phyloP scores from a whole-genome alignment of 2,797 vertebrate species.

The Platalea minor region DNA sequence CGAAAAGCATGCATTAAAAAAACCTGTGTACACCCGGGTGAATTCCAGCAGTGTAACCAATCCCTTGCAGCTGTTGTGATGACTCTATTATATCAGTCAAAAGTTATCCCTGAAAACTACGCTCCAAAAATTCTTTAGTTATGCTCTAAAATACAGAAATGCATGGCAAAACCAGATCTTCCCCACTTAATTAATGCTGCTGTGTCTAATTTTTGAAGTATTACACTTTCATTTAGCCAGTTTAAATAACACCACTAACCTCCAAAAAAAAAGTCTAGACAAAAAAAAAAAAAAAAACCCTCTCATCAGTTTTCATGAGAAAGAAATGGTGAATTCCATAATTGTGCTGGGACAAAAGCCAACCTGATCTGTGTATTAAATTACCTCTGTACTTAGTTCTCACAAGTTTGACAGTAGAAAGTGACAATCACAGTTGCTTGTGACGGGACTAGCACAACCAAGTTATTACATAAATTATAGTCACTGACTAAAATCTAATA shows the following conservation, averaged over 20 bases:
- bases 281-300: background rate
- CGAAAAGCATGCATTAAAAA: slow-evolving; percentile 69
- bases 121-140: slow-evolving; percentile 53
- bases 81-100: slow-evolving; percentile 73
- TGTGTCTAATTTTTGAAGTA: slow-evolving; percentile 40
- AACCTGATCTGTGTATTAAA: slow-evolving; percentile 3
- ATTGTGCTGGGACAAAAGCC: slow-evolving; percentile 27
- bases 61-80: slow-evolving; percentile 81
- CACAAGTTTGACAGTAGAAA: background rate
- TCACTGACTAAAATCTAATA: background rate
- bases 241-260: background rate
- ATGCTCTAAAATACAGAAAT: slow-evolving; percentile 50
- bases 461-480: background rate
- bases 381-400: slow-evolving; percentile 4
- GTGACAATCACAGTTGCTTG: background rate
- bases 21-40: slow-evolving; percentile 57
- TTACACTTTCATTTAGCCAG: background rate
- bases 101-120: slow-evolving; percentile 41
- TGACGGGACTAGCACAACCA: background rate
- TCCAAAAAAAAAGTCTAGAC: background rate
- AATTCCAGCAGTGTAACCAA: slow-evolving; percentile 78
- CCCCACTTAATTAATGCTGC: slow-evolving; percentile 28
- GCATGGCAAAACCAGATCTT: slow-evolving; percentile 2
- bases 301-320: slow-evolving; percentile 33
- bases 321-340: slow-evolving; percentile 50